Evolutionary conservation across 2,797 vertebrate species (phyloP), one percentile per base, ranked within the genome.

Genomic region (Protosalanx chinensis): DNA sequence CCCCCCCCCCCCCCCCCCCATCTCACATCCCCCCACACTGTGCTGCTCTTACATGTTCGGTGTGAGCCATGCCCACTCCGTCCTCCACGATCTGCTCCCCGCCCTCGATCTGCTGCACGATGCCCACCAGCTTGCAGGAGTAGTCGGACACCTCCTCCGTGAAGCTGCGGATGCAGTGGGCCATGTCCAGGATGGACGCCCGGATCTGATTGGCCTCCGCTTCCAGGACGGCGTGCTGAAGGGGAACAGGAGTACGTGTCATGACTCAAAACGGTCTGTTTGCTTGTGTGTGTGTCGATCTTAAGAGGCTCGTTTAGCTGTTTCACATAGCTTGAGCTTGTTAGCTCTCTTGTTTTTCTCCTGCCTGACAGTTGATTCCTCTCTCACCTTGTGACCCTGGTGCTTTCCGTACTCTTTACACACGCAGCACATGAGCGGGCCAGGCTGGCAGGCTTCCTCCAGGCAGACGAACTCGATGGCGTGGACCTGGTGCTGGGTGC

Each of bases 361-460:
- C 6, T 59, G 23, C 27, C 58, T 23, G 5, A 33, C 53, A 0
- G 0, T 13, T 0, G 13, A 69, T 7, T n/a, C 32, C 53, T 29
- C 8, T 2, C 6, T 16, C 93, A 99, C 97, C 96, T 99, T 99
- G 73, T 99, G 97, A 76, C 97, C 97, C 87, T 98, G 97, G 87
- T 99, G 97, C 81, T 98, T 98, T 84, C 97, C 97, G 0, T 99
- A 99, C 88, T 99, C 97, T 86, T 99, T 99, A 84, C 97, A 99
- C 85, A 99, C 97, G 68, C 97, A 99, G 89, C 97, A 99, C 97
- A 99, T 99, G 70, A 99, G 95, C 0, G 96, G 95, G 59, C 94
- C 96, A 0, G 93, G 85, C 85, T 95, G 96, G 84, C 97, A 99
- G 71, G 89, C 93, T 70, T 98, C 97, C 90, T 98, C 97, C 88